These are phyloP conservation scores for Bubalus kerabau DNA, from an alignment of 2,113 vertebrate genomes.

Conservation along the genomic window DNA sequence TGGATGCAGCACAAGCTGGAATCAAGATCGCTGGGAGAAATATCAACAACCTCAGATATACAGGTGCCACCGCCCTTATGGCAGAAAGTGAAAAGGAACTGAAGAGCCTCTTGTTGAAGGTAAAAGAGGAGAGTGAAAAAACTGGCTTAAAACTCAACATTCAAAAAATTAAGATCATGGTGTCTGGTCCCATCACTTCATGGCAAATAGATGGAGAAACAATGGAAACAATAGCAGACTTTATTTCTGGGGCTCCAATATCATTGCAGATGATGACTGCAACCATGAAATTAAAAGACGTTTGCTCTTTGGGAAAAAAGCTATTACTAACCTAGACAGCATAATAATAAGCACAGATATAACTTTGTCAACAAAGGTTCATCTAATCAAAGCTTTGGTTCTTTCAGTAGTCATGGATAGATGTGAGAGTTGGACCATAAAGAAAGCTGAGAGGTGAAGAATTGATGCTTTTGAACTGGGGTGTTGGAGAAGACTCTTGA, in stretches of 20 bases:
- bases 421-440: not conserved
- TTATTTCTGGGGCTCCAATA: not conserved
- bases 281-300: not conserved
- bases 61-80: not conserved
- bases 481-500: not conserved
- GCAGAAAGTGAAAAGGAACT: not conserved
- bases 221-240: not conserved
- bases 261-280: not conserved
- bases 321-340: not conserved
- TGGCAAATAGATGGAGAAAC: not conserved
- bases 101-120: not conserved
- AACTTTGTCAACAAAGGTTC: not conserved
- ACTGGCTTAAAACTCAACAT: not conserved
- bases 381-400: not conserved
- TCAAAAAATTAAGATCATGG: not conserved
- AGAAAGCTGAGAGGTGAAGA: not conserved
- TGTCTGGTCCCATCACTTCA: not conserved
- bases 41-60: not conserved
- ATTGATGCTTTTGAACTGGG: not conserved
- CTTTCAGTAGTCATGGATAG: not conserved
- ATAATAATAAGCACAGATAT: not conserved
- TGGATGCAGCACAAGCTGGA: not conserved
- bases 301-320: not conserved
- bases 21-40: not conserved
- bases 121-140: not conserved